Base-by-base conservation (phyloP, 23 tunicate genomes). In the Halocynthia roretzi region DNA sequence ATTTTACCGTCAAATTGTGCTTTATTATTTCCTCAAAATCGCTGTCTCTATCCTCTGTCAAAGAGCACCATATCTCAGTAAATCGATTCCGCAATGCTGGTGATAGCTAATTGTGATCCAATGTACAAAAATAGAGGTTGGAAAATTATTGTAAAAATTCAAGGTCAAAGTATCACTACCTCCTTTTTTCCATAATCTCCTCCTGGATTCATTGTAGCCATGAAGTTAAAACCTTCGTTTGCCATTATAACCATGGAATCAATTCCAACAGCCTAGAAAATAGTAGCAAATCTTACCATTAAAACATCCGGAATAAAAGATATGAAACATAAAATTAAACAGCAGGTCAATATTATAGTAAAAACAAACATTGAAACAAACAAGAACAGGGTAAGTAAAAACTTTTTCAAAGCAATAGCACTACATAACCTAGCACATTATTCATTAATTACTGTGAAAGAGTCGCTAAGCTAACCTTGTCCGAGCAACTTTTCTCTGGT, bases 191-290 rank as follows among this genome's bases (percentile, higher is more conserved):
- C 99, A 82, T 70, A 94, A 65, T 94, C 99, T 7, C 99, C 99
- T 9, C 99, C 99, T 19, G 99, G 99, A 80, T 94, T 94, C 99
- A 94, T 94, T 10, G 99, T 94, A 50, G 95, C 86, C 77, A 94
- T 63, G 72, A 94, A 94, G 55, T 94, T 95, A 67, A 94, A 94
- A 6, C 95, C 95, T 5, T 44, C n/a, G n/a, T 62, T 63, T 14
- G 98, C 98, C 19, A 80, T 65, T 31, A 93, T 65, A 19, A 72
- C 58, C 44, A 31, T 31, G 44, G 44, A 31, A 31, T 31, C 44
- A 31, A 31, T 31, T 31, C 44, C 44, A 31, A 31, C 44, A 31
- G 2, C 44, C 44, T 31, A 31, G 44, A 31, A 4, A 15, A 68
- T 68, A 1, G 1, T n/a, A 23, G 40, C 2, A 12, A 68, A 52